Evolutionary conservation across 2,888 invertebrate genomes (phyloP).

Genomic region (Aelia acuminata): DNA sequence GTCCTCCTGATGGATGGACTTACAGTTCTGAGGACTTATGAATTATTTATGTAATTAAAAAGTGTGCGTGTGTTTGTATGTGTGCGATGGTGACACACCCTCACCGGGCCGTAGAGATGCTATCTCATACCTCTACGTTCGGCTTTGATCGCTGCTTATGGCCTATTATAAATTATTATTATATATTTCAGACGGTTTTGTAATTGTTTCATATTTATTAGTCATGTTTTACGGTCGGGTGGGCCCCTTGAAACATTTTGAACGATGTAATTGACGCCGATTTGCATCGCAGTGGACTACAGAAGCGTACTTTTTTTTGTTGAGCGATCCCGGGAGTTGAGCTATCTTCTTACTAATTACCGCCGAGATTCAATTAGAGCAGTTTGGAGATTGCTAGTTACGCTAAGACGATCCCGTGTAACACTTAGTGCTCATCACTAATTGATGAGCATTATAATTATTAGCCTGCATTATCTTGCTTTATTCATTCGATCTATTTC

Average conservation of each 20-base stretch:
- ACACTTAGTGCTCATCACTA: not conserved
- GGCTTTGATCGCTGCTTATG: not conserved
- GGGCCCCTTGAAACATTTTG: not conserved
- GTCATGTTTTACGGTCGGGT: not conserved
- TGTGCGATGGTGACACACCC: not conserved
- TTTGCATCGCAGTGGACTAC: not conserved
- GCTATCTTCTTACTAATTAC: not conserved
- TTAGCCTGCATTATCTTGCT: not conserved
- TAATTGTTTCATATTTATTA: not conserved
- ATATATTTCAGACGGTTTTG: not conserved
- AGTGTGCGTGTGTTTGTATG: not conserved
- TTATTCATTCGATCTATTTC: not conserved
- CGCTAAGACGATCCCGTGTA: not conserved
- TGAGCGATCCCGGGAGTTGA: not conserved
- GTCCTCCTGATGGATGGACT: not conserved
- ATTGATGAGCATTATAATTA: not conserved
- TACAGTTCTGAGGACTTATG: not conserved
- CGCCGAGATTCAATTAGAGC: not conserved
- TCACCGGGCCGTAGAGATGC: not conserved
- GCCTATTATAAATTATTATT: too few species aligned
- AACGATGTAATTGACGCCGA: not conserved
- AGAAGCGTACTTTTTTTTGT: not conserved
- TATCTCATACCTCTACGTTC: not conserved
- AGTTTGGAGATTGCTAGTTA: not conserved
- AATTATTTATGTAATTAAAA: conserved; percentile 26